phyloP scores from a whole-genome alignment of 2,113 vertebrate species.

The Petroica traversi region DNA sequence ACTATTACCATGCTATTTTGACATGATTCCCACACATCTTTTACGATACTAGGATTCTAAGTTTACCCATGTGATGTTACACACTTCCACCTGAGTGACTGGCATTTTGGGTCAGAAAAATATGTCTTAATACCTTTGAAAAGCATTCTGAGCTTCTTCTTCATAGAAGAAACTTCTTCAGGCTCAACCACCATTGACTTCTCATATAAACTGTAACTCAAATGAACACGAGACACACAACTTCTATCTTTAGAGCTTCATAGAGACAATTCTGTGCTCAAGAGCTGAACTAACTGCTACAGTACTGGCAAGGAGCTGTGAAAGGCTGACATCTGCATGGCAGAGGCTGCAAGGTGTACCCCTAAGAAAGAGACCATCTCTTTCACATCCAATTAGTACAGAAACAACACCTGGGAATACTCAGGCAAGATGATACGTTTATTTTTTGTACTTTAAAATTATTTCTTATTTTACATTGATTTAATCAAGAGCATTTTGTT shows the following conservation, averaged over 20 bases:
- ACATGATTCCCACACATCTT: neutral
- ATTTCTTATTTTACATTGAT: neutral
- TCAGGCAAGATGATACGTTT: neutral
- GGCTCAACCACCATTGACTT: neutral
- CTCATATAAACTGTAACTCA: neutral
- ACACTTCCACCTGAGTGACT: neutral
- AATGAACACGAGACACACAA: neutral
- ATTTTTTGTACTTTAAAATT: neutral
- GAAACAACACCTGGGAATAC: neutral
- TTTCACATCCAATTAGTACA: neutral
- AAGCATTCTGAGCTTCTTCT: neutral
- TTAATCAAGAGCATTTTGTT: neutral
- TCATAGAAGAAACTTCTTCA: neutral
- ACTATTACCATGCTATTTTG: neutral
- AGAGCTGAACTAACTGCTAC: neutral
- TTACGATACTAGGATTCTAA: neutral
- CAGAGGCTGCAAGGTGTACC: neutral
- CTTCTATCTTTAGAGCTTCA: neutral
- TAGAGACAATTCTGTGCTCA: neutral
- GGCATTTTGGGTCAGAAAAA: constrained; percentile 3
- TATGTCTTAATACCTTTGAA: neutral
- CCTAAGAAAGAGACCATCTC: neutral
- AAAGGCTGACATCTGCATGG: rapidly evolving
- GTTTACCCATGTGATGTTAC: neutral
- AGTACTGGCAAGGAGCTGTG: neutral